phyloP scores from a whole-genome alignment of 2,113 vertebrate genomes.

The Sylvia atricapilla region DNA sequence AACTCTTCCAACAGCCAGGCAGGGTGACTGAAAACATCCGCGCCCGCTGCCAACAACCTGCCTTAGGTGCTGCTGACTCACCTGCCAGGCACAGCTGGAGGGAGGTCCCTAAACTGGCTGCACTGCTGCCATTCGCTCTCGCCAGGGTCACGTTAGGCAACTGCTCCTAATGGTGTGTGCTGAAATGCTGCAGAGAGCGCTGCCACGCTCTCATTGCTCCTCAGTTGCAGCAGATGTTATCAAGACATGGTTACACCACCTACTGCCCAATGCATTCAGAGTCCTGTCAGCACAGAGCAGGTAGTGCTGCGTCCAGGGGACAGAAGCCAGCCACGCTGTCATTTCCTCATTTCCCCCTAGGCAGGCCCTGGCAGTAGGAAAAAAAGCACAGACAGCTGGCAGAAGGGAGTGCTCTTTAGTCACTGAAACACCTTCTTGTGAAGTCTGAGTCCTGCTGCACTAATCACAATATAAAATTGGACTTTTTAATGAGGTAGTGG shows the following conservation, averaged over 20 bases:
- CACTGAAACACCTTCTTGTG: not conserved
- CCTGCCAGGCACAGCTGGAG: not conserved
- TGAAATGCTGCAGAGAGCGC: not conserved
- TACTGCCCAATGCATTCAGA: not conserved
- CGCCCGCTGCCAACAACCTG: not conserved
- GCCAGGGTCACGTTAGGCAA: not conserved
- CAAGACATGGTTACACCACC: not conserved
- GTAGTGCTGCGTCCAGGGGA: rapidly evolving
- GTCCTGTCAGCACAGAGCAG: not conserved
- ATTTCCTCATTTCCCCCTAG: not conserved
- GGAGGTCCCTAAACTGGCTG: not conserved
- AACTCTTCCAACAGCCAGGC: not conserved
- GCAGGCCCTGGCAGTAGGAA: not conserved
- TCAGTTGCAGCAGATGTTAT: not conserved
- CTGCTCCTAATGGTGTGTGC: not conserved
- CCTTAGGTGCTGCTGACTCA: constrained; percentile 9
- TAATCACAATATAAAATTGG: not conserved
- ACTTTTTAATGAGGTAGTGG: rapidly evolving
- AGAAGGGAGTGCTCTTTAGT: not conserved
- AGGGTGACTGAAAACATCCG: not conserved
- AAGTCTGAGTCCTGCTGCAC: not conserved
- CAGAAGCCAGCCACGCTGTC: not conserved
- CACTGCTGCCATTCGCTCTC: not conserved
- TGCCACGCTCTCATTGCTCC: not conserved
- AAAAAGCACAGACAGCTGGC: not conserved